Percentiles rank a stretch among this genome's conserved stretches.
Evolutionary conservation across 2,888 invertebrate species (phyloP).

Genomic region (Chromoteleia sp.): DNA sequence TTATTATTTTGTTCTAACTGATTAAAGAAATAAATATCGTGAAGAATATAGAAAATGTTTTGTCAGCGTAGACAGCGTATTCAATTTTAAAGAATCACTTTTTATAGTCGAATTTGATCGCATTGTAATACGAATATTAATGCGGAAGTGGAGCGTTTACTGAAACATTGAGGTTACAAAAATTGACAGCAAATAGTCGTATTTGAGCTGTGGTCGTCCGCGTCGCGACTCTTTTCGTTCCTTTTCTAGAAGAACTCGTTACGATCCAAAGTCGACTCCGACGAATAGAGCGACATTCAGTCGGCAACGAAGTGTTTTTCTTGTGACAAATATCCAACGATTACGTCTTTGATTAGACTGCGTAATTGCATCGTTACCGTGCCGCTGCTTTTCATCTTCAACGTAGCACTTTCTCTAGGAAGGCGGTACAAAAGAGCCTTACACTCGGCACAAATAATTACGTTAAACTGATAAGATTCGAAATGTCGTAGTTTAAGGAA

Average conservation of each 20-base stretch:
- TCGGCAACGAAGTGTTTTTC: constrained; percentile 76
- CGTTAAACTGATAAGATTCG: constrained; percentile 64
- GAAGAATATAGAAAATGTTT: too few species aligned
- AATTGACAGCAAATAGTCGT: constrained; percentile 38
- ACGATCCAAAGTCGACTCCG: constrained; percentile 58
- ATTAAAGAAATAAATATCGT: too few species aligned
- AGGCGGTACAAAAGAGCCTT: constrained; percentile 55
- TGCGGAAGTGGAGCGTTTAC: not conserved
- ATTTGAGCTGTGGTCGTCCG: constrained; percentile 16
- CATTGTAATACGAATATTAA: not conserved
- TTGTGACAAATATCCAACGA: constrained; percentile 77
- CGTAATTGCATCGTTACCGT: constrained; percentile 72
- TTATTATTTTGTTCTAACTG: too few species aligned
- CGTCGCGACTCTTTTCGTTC: constrained; percentile 13
- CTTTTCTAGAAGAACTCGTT: constrained; percentile 51
- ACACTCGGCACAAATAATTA: constrained; percentile 60
- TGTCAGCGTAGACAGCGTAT: too few species aligned
- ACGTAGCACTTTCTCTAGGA: constrained; percentile 41
- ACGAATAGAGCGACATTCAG: constrained; percentile 67
- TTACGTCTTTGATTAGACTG: constrained; percentile 73
- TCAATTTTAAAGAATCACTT: not conserved
- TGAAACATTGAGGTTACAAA: constrained; percentile 10
- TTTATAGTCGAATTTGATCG: not conserved
- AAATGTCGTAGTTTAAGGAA: constrained; percentile 65
- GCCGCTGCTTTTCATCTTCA: constrained; percentile 64